A percentile compares a stretch with the other conserved stretches of the same genome.
phyloP scores from a whole-genome alignment of 2,888 invertebrate genomes.

The Latheticus oryzae region DNA sequence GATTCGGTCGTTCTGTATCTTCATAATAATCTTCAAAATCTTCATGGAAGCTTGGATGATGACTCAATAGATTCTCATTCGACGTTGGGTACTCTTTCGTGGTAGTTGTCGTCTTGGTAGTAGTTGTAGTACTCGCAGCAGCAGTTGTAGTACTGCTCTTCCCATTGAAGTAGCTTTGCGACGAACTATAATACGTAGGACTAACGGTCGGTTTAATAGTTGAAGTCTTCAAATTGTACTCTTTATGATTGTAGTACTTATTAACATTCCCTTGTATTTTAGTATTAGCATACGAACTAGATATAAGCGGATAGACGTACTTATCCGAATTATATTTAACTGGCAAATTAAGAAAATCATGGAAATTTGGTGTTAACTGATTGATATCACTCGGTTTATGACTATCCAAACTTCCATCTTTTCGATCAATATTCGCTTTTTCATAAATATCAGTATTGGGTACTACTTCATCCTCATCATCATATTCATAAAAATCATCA shows the following conservation, averaged over 20 bases:
- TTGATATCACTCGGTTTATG: slow-evolving; percentile 73
- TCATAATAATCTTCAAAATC: slow-evolving; percentile 57
- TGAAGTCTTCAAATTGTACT: slow-evolving; percentile 57
- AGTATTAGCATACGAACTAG: slow-evolving; percentile 78
- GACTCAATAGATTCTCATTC: slow-evolving; percentile 59
- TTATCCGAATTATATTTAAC: slow-evolving; percentile 77
- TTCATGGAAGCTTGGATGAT: slow-evolving; percentile 60
- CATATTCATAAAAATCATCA: slow-evolving; percentile 58
- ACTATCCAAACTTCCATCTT: slow-evolving; percentile 61
- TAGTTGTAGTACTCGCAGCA: slow-evolving; percentile 53
- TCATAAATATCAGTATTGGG: slow-evolving; percentile 58
- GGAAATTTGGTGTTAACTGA: slow-evolving; percentile 73
- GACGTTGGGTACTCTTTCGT: slow-evolving; percentile 53
- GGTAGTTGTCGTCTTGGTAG: slow-evolving; percentile 49
- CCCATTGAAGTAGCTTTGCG: slow-evolving; percentile 51
- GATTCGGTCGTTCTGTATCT: slow-evolving; percentile 48
- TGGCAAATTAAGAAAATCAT: slow-evolving; percentile 76
- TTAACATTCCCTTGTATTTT: slow-evolving; percentile 76
- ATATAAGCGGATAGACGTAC: slow-evolving; percentile 77
- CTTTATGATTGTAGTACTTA: slow-evolving; percentile 68
- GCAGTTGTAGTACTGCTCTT: slow-evolving; percentile 49
- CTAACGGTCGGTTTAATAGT: slow-evolving; percentile 61
- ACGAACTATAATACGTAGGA: slow-evolving; percentile 60
- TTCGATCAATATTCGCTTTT: slow-evolving; percentile 64
- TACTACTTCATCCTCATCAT: slow-evolving; percentile 57